phyloP scores from a whole-genome alignment of 2,888 invertebrate genomes.

The Acanthosepion pharaonis region DNA sequence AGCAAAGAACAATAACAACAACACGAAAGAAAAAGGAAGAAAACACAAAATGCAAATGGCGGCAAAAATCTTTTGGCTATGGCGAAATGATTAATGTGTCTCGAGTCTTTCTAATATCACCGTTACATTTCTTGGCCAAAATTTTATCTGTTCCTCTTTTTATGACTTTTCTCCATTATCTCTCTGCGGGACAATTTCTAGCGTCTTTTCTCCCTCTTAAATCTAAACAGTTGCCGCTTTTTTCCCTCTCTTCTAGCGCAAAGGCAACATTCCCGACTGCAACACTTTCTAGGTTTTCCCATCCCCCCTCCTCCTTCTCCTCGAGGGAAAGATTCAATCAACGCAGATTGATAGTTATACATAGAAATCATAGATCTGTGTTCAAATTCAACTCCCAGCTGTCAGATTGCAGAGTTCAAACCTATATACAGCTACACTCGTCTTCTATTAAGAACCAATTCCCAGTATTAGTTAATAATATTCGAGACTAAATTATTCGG shows the following conservation, averaged over 20 bases:
- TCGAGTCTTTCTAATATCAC: background rate
- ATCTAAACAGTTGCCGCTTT: background rate
- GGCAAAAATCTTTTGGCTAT: background rate
- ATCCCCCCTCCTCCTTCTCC: no score
- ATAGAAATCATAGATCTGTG: no score
- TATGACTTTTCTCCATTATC: background rate
- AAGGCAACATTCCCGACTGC: background rate
- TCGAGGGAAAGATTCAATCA: no score
- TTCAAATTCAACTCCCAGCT: no score
- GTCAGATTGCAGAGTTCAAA: no score
- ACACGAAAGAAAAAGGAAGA: background rate
- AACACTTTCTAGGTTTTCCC: background rate
- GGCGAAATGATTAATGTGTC: conserved; percentile 9
- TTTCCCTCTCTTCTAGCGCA: background rate
- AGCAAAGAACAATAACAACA: background rate
- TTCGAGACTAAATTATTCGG: no score
- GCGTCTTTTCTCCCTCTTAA: background rate
- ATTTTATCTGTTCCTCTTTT: background rate
- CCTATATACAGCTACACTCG: no score
- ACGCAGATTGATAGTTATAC: no score
- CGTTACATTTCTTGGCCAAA: background rate
- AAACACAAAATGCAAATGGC: background rate
- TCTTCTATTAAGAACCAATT: no score
- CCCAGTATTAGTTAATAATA: no score
- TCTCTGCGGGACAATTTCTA: background rate